Conservation (phyloP, 1,140 invertebrate genomes). For the Dreissena polymorpha region DNA sequence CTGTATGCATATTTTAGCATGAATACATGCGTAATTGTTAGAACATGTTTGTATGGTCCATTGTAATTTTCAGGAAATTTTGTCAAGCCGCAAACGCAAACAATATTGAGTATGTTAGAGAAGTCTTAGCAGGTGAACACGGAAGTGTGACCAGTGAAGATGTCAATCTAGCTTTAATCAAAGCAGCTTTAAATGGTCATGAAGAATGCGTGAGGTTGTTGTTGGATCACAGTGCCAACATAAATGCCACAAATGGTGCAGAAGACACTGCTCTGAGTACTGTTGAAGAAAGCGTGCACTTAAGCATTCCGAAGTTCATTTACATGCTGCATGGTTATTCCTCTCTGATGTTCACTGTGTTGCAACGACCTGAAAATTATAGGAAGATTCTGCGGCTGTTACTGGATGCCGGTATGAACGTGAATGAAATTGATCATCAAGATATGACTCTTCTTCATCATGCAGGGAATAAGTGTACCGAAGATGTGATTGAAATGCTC, state of each 20-base stretch:
- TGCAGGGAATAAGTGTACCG: slow-evolving; percentile 69
- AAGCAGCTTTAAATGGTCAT: slow-evolving; percentile 65
- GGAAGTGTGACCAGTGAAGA: slow-evolving; percentile 14
- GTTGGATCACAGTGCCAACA: slow-evolving; percentile 81
- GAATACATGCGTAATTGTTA: too few species aligned
- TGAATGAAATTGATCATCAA: slow-evolving; percentile 66
- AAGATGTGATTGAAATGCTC: slow-evolving; percentile 57
- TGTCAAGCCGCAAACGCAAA: too few species aligned
- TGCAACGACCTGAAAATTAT: slow-evolving; percentile 52
- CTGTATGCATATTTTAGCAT: too few species aligned
- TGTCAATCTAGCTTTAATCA: slow-evolving; percentile 69
- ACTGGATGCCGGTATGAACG: slow-evolving; percentile 49
- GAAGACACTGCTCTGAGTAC: slow-evolving; percentile 74
- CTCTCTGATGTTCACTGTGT: slow-evolving; percentile 58
- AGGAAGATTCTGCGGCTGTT: slow-evolving; percentile 46
- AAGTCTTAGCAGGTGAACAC: slow-evolving; percentile 32
- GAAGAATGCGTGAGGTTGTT: slow-evolving; percentile 80
- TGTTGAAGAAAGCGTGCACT: slow-evolving; percentile 59
- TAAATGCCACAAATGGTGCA: slow-evolving; percentile 78
- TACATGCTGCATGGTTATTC: slow-evolving; percentile 58
- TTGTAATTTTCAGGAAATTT: too few species aligned
- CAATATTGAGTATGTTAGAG: too few species aligned
- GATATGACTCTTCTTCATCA: slow-evolving; percentile 72
- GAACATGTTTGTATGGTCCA: too few species aligned
- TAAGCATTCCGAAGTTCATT: slow-evolving; percentile 48